A percentile compares a stretch with the other conserved stretches of the same genome.
Conservation (phyloP, 2,888 invertebrate genomes). For the Polydesmus complanatus region DNA sequence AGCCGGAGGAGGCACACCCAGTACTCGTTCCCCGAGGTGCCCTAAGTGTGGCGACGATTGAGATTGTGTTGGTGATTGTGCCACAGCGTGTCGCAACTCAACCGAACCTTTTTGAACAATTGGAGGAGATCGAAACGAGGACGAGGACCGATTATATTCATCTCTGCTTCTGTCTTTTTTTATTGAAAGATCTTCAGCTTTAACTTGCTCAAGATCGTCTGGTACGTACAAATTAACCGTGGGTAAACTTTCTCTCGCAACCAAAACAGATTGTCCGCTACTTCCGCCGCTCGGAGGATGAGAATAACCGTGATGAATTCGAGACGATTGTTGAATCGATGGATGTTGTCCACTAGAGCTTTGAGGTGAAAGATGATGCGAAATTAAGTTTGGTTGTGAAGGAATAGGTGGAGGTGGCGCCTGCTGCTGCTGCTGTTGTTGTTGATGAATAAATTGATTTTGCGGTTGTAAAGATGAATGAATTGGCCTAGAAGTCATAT, state of each 20-base stretch:
- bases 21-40: conserved; percentile 9
- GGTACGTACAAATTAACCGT: conserved; percentile 12
- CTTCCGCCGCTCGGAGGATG: not conserved
- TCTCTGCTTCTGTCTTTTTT: conserved; percentile 6
- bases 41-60: conserved; percentile 12
- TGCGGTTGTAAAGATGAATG: not conserved
- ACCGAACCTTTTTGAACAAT: not conserved
- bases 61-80: not conserved
- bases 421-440: conserved; percentile 3
- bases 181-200: conserved; percentile 15
- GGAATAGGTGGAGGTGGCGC: not conserved
- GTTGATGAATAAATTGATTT: no score
- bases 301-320: not conserved
- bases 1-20: conserved; percentile 16
- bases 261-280: not conserved
- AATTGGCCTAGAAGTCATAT: not conserved
- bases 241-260: not conserved
- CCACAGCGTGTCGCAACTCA: conserved; percentile 2
- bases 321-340: not conserved
- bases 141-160: not conserved
- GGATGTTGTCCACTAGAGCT: not conserved
- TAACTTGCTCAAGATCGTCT: conserved; percentile 11
- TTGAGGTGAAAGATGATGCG: not conserved
- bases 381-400: no score
- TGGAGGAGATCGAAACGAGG: not conserved